These are phyloP conservation scores for Myodes glareolus DNA, from an alignment of 2,113 vertebrate species.

Conservation along the genomic window DNA sequence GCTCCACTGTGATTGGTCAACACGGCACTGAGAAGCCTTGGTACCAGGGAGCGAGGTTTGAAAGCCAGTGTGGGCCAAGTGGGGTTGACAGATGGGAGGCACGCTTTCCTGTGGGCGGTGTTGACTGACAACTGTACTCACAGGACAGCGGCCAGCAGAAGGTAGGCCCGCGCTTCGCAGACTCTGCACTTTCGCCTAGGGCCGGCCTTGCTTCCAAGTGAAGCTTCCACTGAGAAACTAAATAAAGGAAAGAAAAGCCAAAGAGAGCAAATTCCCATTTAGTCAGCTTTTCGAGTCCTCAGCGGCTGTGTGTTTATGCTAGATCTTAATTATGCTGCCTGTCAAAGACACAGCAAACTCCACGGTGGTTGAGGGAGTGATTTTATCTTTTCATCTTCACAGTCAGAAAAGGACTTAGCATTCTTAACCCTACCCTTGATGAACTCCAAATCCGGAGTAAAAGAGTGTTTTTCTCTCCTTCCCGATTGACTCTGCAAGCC, in stretches of 20 bases:
- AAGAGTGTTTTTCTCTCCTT: not conserved
- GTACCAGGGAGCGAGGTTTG: no score
- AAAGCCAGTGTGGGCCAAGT: not conserved
- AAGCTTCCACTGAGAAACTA: constrained; percentile 69
- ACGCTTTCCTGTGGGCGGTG: not conserved
- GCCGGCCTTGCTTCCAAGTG: constrained; percentile 70
- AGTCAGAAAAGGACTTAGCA: constrained; percentile 60
- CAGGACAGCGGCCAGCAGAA: rapidly evolving
- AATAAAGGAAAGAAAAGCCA: constrained; percentile 67
- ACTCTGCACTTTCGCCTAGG: constrained; percentile 22
- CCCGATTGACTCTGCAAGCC: not conserved
- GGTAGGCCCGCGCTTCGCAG: not conserved
- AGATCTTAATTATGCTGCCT: constrained; percentile 56
- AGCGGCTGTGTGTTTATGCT: constrained; percentile 74
- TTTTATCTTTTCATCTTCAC: constrained; percentile 71
- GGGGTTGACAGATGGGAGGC: rapidly evolving
- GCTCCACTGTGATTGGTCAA: no score
- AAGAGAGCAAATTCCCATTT: constrained; percentile 72
- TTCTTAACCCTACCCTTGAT: constrained; percentile 56
- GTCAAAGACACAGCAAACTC: constrained; percentile 52
- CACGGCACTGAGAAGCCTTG: not conserved
- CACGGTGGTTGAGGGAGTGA: constrained; percentile 45
- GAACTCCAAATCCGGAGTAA: constrained; percentile 58
- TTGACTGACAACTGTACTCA: no score
- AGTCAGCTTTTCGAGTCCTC: constrained; percentile 75